These are phyloP conservation scores for Radopholus similis DNA, from an alignment of 1,140 invertebrate genomes.

Conservation along the genomic window DNA sequence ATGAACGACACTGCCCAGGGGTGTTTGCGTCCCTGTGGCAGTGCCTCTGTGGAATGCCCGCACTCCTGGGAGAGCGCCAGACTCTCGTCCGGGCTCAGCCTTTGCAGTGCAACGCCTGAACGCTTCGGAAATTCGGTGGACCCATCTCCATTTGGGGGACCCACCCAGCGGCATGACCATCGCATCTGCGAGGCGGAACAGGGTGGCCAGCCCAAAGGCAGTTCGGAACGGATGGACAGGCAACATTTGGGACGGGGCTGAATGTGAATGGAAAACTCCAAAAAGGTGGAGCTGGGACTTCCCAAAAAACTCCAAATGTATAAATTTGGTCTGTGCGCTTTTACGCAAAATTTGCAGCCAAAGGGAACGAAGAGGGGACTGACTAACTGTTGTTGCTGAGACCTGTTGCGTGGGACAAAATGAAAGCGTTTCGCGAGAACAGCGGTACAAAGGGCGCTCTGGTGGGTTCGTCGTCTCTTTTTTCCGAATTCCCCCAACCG, in stretches of 20 bases:
- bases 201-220: background rate
- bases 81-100: background rate
- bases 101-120: constrained; percentile 4
- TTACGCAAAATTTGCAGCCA: too few relatives aligned
- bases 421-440: too few relatives aligned
- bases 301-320: too few relatives aligned
- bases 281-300: too few relatives aligned
- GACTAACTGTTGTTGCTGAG: too few relatives aligned
- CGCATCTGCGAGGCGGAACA: background rate
- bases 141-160: background rate
- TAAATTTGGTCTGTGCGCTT: too few relatives aligned
- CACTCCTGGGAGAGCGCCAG: background rate
- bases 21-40: background rate
- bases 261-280: background rate
- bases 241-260: background rate
- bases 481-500: too few relatives aligned
- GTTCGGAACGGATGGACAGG: background rate
- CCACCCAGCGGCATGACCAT: constrained; percentile 3
- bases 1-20: constrained; percentile 27
- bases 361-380: too few relatives aligned
- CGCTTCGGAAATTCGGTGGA: background rate
- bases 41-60: constrained; percentile 5
- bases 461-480: too few relatives aligned
- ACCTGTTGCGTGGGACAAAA: too few relatives aligned
- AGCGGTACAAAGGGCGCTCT: too few relatives aligned